phyloP scores from a whole-genome alignment of 2,888 invertebrate species.

The Sinopyrophorus schimmeli region DNA sequence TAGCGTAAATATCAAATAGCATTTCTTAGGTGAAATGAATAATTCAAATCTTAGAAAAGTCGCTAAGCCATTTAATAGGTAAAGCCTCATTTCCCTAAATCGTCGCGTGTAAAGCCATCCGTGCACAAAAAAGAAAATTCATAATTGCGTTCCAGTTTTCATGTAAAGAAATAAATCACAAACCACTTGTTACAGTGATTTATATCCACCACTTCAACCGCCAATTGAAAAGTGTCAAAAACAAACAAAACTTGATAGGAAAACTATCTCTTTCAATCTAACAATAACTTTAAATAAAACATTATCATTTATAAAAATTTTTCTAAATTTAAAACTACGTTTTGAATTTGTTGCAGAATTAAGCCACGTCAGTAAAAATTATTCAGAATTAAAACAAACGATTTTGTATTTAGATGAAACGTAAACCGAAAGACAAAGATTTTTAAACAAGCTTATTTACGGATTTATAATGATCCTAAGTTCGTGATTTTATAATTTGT shows the following conservation, averaged over 20 bases:
- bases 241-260: constrained; percentile 15
- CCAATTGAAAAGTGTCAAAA: constrained; percentile 35
- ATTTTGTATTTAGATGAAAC: too few species aligned
- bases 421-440: too few species aligned
- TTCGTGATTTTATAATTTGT: too few species aligned
- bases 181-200: constrained; percentile 46
- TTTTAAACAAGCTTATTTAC: too few species aligned
- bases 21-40: constrained; percentile 13
- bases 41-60: constrained; percentile 17
- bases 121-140: constrained; percentile 29
- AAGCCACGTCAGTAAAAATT: too few species aligned
- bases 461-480: too few species aligned
- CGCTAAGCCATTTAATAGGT: constrained; percentile 21
- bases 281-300: too few species aligned
- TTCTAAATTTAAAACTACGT: too few species aligned
- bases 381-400: too few species aligned
- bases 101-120: constrained; percentile 23
- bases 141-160: constrained; percentile 33
- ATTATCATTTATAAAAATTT: too few species aligned
- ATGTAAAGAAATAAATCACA: constrained; percentile 36
- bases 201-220: constrained; percentile 35
- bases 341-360: too few species aligned
- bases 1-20: constrained; percentile 8
- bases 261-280: constrained; percentile 15
- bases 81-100: constrained; percentile 21